Evolutionary conservation across 2,888 invertebrate genomes (phyloP).

Genomic region (Oligia strigilis): DNA sequence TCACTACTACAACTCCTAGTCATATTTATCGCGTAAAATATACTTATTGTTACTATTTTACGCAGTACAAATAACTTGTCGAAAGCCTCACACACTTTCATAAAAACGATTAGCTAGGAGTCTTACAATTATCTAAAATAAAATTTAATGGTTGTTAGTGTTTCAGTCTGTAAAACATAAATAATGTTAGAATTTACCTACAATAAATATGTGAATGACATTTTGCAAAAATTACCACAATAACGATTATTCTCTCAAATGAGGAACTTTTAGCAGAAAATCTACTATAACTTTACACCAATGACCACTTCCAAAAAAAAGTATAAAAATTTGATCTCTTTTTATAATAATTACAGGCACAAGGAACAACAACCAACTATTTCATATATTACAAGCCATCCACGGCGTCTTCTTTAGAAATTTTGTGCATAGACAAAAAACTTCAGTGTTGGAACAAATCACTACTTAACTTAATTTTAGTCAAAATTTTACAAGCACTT

Average conservation of each 20-base stretch:
- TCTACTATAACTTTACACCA: not conserved
- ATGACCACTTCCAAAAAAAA: not conserved
- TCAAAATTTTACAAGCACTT: constrained; percentile 69
- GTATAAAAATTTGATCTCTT: constrained; percentile 35
- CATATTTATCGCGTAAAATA: constrained; percentile 34
- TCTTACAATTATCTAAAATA: constrained; percentile 50
- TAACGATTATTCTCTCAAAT: constrained; percentile 22
- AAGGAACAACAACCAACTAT: constrained; percentile 26
- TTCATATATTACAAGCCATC: constrained; percentile 30
- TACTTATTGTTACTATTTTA: constrained; percentile 38
- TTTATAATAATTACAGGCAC: constrained; percentile 34
- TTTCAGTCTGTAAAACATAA: constrained; percentile 81
- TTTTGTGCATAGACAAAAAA: constrained; percentile 55
- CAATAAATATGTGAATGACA: constrained; percentile 45
- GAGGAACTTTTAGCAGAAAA: constrained; percentile 20
- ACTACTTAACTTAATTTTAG: constrained; percentile 46
- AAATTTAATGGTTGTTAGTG: constrained; percentile 71
- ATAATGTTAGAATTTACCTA: constrained; percentile 56
- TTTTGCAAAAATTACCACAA: constrained; percentile 19
- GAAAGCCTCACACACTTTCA: constrained; percentile 22
- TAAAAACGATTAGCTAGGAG: constrained; percentile 23
- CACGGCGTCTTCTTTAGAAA: constrained; percentile 11
- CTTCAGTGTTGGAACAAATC: constrained; percentile 9
- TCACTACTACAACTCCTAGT: constrained; percentile 48
- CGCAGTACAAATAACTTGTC: constrained; percentile 22